These are phyloP conservation scores for Chionodraco myersi DNA, from an alignment of 2,113 vertebrate genomes.

Conservation along the genomic window DNA sequence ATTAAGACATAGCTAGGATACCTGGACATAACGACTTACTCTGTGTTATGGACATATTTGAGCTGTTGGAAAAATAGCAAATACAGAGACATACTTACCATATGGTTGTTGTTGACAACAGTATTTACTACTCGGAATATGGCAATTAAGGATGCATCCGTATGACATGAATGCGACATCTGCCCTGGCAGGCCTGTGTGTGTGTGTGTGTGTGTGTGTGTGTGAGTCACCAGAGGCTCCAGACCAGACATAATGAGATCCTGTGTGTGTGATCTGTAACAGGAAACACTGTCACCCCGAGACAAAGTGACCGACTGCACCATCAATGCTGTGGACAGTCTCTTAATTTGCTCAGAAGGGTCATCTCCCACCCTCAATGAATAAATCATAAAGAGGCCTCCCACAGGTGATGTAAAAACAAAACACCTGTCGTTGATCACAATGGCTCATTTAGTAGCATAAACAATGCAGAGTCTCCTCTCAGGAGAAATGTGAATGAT, in stretches of 20 bases:
- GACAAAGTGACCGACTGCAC: conserved; percentile 18
- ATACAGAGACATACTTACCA: conserved; percentile 31
- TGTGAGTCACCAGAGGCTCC: conserved; percentile 62
- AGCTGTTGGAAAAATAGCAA: conserved; percentile 22
- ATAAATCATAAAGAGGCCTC: background rate
- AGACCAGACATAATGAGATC: conserved; percentile 51
- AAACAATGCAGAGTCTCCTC: background rate
- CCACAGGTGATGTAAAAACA: background rate
- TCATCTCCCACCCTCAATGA: background rate
- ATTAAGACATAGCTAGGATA: background rate
- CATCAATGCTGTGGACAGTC: background rate
- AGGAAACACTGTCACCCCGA: conserved; percentile 31
- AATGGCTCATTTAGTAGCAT: background rate
- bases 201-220: background rate
- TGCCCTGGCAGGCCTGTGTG: conserved; percentile 32
- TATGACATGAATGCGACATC: conserved; percentile 66
- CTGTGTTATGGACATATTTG: background rate
- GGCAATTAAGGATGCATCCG: conserved; percentile 60
- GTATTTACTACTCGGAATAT: conserved; percentile 57
- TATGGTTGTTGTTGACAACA: conserved; percentile 39
- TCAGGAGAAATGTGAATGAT: background rate
- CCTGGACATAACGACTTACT: background rate
- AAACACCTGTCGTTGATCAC: background rate
- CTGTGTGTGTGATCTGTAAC: conserved; percentile 21
- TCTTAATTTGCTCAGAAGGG: background rate